Evolutionary conservation across 2,888 invertebrate genomes (phyloP), one percentile per base, ranked within the genome.

Genomic region (Amphipoea oculea): DNA sequence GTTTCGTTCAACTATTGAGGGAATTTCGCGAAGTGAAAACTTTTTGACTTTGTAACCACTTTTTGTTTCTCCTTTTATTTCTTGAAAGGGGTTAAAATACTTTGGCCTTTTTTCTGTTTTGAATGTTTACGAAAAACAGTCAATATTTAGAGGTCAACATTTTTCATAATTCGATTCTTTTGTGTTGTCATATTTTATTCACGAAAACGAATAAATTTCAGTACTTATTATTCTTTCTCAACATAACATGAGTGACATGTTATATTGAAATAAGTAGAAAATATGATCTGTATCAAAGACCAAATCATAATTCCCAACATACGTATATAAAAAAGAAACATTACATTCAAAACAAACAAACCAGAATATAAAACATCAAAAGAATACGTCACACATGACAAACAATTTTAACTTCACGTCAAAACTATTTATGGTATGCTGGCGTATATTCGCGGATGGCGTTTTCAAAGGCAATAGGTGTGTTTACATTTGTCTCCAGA

Each of bases 401-500:
- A 89, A 90, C 85, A 90, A 91, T 89, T 88, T 42, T 88, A 86
- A 88, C 89, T 89, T 84, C 73, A 82, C 81, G 85, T 90, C 81
- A 90, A 90, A 92, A 91, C 87, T 89, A 88, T 92, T 91, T 91
- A 91, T 90, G 88, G 89, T 89, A 91, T 92, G 90, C 90, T 91
- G 80, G 78, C 83, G 84, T 88, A 81, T 85, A 87, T 86, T 92
- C 91, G 91, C 92, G 92, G 91, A 92, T 90, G 92, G 89, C 92
- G 90, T 92, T 94, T 71, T 95, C 95, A 96, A 96, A 96, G 95
- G 94, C 94, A 92, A 86, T 91, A 92, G 29, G 89, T 91, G 92
- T 96, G 94, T 95, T 96, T 95, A 95, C 95, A 94, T 95, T 95
- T 94, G 94, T 94, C 94, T 95, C 93, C 89, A 92, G 92, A 91